phyloP scores from a whole-genome alignment of 2,888 invertebrate genomes.

The Thecophora atra region DNA sequence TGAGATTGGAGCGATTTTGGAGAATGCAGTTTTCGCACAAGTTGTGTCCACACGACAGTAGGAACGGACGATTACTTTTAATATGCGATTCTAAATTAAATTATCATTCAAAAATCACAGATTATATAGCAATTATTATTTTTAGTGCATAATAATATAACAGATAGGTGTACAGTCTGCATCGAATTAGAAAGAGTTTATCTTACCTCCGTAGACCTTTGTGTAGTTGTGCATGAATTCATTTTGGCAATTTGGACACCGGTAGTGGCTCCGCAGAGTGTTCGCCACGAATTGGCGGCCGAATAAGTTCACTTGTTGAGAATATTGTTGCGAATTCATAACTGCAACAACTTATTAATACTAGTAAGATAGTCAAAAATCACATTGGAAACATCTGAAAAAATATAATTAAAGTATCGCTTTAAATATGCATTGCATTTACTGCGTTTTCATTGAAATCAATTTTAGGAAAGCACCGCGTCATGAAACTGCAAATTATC shows the following conservation, averaged over 20 bases:
- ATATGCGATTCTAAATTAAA: slow-evolving; percentile 41
- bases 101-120: neutral
- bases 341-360: slow-evolving; percentile 25
- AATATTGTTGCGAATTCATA: slow-evolving; percentile 25
- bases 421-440: no score
- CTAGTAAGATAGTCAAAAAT: no score
- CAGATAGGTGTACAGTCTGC: neutral
- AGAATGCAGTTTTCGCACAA: slow-evolving; percentile 74
- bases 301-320: slow-evolving; percentile 47
- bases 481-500: no score
- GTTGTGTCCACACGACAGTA: slow-evolving; percentile 75
- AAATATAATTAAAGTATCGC: no score
- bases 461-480: no score
- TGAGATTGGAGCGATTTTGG: slow-evolving; percentile 48
- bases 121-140: no score
- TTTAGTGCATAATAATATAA: neutral
- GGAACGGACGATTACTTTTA: slow-evolving; percentile 67
- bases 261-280: slow-evolving; percentile 49
- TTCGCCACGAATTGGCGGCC: slow-evolving; percentile 56
- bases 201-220: slow-evolving; percentile 40
- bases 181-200: neutral
- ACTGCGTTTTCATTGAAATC: no score
- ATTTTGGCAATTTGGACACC: slow-evolving; percentile 55
- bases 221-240: slow-evolving; percentile 46
- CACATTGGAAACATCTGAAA: no score